A percentile compares a stretch with the other conserved stretches of the same genome.
Evolutionary conservation across 2,888 invertebrate species (phyloP).

Genomic region (Drosophila meridionalis): DNA sequence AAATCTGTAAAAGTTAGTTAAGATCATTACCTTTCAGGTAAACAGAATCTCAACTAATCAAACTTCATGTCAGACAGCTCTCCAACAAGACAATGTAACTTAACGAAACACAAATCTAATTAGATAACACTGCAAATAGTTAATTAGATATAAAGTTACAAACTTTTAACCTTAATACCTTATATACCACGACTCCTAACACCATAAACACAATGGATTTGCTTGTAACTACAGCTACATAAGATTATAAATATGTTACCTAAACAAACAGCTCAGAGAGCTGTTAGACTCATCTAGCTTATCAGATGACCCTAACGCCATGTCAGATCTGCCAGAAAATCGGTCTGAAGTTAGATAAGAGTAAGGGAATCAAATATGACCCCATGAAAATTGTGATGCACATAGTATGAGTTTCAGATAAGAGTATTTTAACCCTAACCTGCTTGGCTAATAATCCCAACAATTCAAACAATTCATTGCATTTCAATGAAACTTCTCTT

Average conservation of each 20-base stretch:
- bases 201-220: not conserved
- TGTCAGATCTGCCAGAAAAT: not conserved
- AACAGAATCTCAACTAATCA: not conserved
- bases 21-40: not conserved
- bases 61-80: not conserved
- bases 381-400: not conserved
- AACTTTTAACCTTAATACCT: not conserved
- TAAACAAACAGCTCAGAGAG: not conserved
- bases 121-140: not conserved
- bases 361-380: not conserved
- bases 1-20: not conserved
- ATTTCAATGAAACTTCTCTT: not conserved
- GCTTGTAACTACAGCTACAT: not conserved
- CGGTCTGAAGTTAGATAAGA: not conserved
- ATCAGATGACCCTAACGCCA: constrained; percentile 2
- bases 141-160: not conserved
- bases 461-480: not conserved
- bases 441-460: not conserved
- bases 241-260: constrained; percentile 1
- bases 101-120: not conserved
- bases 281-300: not conserved
- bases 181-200: not conserved
- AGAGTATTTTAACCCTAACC: not conserved
- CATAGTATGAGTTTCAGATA: not conserved
- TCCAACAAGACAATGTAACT: not conserved